Evolutionary conservation across 2,113 vertebrate genomes (phyloP), one percentile per base, ranked within the genome.

Genomic region (Rallus limicola): DNA sequence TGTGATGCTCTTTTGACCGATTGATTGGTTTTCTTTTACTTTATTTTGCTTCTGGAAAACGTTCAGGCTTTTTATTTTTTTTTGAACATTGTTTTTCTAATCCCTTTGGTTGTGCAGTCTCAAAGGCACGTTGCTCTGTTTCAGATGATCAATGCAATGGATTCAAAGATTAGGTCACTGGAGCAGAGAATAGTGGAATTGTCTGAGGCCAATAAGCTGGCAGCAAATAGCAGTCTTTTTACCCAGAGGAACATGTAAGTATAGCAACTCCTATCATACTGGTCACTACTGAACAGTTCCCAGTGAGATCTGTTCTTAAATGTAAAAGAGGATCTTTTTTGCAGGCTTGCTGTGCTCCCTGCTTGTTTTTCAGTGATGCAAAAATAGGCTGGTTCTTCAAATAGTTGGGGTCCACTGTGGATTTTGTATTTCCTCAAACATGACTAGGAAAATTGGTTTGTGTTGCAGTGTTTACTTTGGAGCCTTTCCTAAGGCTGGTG

Each of bases 191-290:
- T 99, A 91, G 97, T 99, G 88, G 99, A 99, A 93, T 88, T 99
- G 71, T 99, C 99, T 3, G 99, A 99, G 97, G 99, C 99, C 84
- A 99, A 99, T 97, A 99, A 99, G 90, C 97, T 99, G 86, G 99
- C 99, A 44, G 99, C 99, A 79, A 99, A 99, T 78, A 99, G 99
- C 98, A 99, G 99, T 68, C 98, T 99, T 96, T 99, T 99, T 91
- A 99, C 99, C 29, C 99, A 99, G 97, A 99, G 99, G 97, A 99
- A 99, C 98, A 99, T 99, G 99, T 99, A 97, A 99, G 99, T 98
- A 88, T 90, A 91, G 63, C 72, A 44, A 33, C 78, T 76, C 94
- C 87, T 67, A 16, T 58, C 44, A 3, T 3, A 19, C 48, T 50
- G 34, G 64, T 70, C 40, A 6, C n/a, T 53, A 11, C 67, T 34